Evolutionary conservation across 2,113 vertebrate species (phyloP).

Genomic region (Neotoma lepida): DNA sequence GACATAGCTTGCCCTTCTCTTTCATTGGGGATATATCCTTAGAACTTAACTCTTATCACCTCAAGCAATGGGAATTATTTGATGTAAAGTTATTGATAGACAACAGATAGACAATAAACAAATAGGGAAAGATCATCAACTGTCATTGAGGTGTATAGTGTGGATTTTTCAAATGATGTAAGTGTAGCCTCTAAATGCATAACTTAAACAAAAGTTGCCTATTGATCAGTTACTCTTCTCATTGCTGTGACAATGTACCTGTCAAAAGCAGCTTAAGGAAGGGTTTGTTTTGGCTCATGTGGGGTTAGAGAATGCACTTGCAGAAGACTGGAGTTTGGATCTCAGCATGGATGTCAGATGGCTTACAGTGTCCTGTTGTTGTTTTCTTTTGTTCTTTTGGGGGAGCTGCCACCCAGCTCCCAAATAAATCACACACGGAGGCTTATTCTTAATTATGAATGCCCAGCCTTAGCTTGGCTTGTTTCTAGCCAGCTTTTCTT

Average conservation of each 20-base stretch:
- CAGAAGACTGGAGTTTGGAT: not conserved
- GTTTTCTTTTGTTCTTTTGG: no score
- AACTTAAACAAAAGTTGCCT: not conserved
- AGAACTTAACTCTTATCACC: not conserved
- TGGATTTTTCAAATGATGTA: slow-evolving; percentile 17
- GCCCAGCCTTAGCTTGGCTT: no score
- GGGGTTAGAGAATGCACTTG: not conserved
- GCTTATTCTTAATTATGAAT: no score
- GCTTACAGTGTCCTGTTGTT: no score
- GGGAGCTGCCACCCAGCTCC: no score
- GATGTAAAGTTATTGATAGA: not conserved
- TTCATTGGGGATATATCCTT: not conserved
- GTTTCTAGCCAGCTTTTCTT: no score
- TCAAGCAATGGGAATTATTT: not conserved
- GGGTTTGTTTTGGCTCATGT: not conserved
- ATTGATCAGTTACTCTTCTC: not conserved
- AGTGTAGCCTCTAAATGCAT: not conserved
- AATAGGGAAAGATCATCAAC: not conserved
- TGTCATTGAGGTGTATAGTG: not conserved
- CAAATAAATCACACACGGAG: no score
- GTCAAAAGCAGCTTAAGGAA: not conserved
- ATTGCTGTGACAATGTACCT: not conserved
- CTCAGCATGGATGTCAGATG: not conserved
- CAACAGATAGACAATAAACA: no score
- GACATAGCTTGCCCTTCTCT: not conserved